A percentile compares a stretch with the other conserved stretches of the same genome.
phyloP scores from a whole-genome alignment of 2,113 vertebrate species.

The Struthio camelus region DNA sequence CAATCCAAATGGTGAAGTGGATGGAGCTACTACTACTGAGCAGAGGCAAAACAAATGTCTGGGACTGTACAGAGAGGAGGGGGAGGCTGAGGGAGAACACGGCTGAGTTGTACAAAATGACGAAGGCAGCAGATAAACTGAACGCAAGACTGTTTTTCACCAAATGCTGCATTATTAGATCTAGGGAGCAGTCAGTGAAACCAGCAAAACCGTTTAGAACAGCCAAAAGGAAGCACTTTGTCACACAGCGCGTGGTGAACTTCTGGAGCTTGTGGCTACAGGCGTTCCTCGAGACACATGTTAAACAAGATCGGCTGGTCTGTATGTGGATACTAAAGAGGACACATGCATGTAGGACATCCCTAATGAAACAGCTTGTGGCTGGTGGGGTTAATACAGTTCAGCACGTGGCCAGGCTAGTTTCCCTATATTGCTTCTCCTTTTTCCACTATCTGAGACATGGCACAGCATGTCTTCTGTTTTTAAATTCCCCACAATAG shows the following conservation, averaged over 20 bases:
- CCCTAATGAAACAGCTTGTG: neutral
- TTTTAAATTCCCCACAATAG: neutral
- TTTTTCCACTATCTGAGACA: neutral
- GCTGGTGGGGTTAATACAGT: neutral
- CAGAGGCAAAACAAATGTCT: neutral
- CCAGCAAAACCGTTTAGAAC: neutral
- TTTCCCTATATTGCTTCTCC: neutral
- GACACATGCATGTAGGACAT: accelerated
- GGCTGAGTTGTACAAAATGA: neutral
- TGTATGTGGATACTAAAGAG: too few species aligned
- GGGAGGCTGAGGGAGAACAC: neutral
- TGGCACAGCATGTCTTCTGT: accelerated
- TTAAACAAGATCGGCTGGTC: too few species aligned
- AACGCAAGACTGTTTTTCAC: neutral
- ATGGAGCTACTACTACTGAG: neutral
- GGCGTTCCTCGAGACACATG: too few species aligned
- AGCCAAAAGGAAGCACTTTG: neutral
- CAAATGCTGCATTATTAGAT: neutral
- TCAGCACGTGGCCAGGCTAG: too few species aligned
- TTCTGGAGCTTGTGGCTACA: too few species aligned
- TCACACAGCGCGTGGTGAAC: too few species aligned
- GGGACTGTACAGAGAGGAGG: neutral
- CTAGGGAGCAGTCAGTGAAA: neutral
- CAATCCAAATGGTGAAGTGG: neutral
- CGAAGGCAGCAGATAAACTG: neutral